phyloP scores from a whole-genome alignment of 2,797 vertebrate genomes.

The Micrastur ruficollis region DNA sequence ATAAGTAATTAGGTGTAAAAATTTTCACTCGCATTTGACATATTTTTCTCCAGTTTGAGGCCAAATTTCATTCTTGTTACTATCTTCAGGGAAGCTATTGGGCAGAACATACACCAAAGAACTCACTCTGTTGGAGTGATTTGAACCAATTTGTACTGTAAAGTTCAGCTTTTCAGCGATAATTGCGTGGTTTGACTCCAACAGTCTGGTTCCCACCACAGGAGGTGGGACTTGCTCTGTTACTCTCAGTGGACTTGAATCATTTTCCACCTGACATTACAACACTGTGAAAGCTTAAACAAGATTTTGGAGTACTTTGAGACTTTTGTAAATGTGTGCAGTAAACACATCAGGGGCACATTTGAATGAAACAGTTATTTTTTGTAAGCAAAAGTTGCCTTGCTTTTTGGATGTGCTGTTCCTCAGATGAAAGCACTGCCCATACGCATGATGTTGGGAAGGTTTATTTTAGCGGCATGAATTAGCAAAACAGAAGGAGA shows the following conservation, averaged over 20 bases:
- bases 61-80: neutral
- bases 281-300: neutral
- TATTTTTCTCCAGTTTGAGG: neutral
- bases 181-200: neutral
- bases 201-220: neutral
- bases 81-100: neutral
- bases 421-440: neutral
- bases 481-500: neutral
- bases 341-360: neutral
- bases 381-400: neutral
- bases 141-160: rapidly evolving
- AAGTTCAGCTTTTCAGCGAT: neutral
- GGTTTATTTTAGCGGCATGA: neutral
- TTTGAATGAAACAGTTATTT: neutral
- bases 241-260: neutral
- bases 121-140: neutral
- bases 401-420: neutral
- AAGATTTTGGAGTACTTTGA: neutral
- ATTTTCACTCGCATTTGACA: neutral
- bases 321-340: neutral
- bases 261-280: neutral
- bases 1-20: neutral
- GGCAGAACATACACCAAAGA: neutral
- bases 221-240: neutral
- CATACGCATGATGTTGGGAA: neutral